phyloP scores from a whole-genome alignment of 2,113 vertebrate species.

The Dasyornis broadbenti region DNA sequence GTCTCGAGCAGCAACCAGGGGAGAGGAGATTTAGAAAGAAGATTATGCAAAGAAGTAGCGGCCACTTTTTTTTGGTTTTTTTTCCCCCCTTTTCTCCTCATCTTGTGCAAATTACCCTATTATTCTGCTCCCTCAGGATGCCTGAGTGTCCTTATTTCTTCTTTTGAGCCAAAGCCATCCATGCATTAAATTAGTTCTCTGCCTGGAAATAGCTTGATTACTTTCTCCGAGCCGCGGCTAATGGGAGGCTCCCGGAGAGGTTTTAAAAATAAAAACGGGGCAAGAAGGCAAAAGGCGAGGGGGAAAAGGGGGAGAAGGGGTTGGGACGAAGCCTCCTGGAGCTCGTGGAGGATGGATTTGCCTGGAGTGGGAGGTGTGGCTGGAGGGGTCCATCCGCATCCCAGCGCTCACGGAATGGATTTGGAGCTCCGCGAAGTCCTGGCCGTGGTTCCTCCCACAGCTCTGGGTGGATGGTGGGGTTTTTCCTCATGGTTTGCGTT shows the following conservation, averaged over 20 bases:
- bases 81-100: slow-evolving; percentile 48
- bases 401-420: fast-evolving
- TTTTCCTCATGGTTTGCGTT: not conserved
- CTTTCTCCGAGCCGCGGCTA: slow-evolving; percentile 54
- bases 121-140: slow-evolving; percentile 76
- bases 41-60: slow-evolving; percentile 63
- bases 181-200: slow-evolving; percentile 87
- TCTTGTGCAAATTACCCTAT: slow-evolving; percentile 77
- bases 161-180: slow-evolving; percentile 82
- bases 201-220: slow-evolving; percentile 78
- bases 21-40: slow-evolving; percentile 50
- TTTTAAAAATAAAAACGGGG: slow-evolving; percentile 13
- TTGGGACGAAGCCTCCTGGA: not conserved
- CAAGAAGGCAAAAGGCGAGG: not conserved
- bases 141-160: slow-evolving; percentile 76
- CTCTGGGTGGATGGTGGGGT: not conserved
- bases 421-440: fast-evolving
- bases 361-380: not conserved
- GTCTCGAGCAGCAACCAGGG: not conserved
- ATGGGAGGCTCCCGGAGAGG: slow-evolving; percentile 28
- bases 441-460: fast-evolving
- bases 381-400: not conserved
- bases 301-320: not conserved
- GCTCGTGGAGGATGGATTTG: fast-evolving
- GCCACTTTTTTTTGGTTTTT: not conserved